Base-by-base conservation (phyloP, 2,888 invertebrate species). In the Hydroisotoma schaefferi region DNA sequence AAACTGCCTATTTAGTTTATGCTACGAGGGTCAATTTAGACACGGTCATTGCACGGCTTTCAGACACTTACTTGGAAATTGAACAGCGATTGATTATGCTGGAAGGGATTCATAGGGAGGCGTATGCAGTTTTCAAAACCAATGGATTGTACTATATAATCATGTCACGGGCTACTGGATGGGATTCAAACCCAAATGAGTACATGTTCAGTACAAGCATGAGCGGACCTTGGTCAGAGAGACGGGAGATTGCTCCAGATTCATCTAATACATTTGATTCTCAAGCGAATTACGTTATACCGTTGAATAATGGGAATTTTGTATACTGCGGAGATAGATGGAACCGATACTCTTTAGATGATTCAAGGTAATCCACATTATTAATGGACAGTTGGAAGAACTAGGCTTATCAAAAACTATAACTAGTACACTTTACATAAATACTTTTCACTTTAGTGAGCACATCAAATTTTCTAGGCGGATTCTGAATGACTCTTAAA, bases 131-230 rank as follows among this genome's bases (percentile, higher is more conserved):
- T 26, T 52, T 60, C 20, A 60, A 56, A 43, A 52, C 26, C 2
- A 55, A 55, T 27, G 56, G 49, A 1, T 27, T 60, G 10, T 60
- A 56, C 48, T 60, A 60, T 38, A 49, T 60, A 2, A 44, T 60
- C 37, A 56, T 52, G 49, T 48, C 48, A 15, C 15, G 56, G 15
- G 51, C 56, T 1, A 51, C 56, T 22, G 33, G 60, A 22, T 60
- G 60, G 60, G 47, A 52, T 38, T 15, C 60, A n/a, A 60, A 60
- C 44, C 27, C 48, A 25, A 60, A 60, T 47, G 55, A 60, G 15
- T 60, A 56, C 46, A 60, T 55, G 43, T 52, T 37, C 46, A 56
- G 46, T 20, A 12, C 20, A 5, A 55, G 27, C 18, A 51, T 60
- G 52, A 51, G 51, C 47, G 56, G 56, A 2, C 44, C 60, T 18